Base-by-base conservation (phyloP, 2,888 invertebrate genomes). In the Caenorhabditis afra region DNA sequence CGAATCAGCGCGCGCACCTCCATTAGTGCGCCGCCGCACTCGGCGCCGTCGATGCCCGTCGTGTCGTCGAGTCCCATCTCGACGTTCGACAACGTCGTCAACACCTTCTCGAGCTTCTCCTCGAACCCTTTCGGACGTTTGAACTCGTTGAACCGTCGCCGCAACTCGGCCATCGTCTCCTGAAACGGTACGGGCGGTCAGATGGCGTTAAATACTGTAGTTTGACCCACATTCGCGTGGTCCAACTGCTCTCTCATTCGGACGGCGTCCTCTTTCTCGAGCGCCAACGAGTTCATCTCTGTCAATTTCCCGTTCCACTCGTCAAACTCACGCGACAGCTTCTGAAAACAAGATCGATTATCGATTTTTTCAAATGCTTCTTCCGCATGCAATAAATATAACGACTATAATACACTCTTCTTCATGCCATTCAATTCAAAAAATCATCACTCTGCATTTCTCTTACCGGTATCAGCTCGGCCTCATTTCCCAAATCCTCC, bases 21-120 rank as follows among this genome's bases (percentile, higher is more conserved):
- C 57, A 76, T 65, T 11, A 84, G 71, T 1, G 83, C 86, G 10
- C 78, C 77, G 18, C 77, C 74, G 44, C 83, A 82, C n/a, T 80
- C 82, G 10, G 66, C 12, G 20, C 74, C 81, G 35, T 85, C 81
- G 39, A 85, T 83, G 50, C 85, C 85, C 1, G 86, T 85, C 41
- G 87, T 79, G 44, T 88, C 89, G 58, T 88, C 88, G 10, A 88
- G 74, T 8, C 85, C 78, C 50, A 81, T 83, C 73, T 89, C 88
- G 10, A 86, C 73, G 37, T 85, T 84, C 8, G 81, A 74, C 7
- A 88, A 64, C 3, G 66, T 62, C 4, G 65, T 59, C 18, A 81
- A 22, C 18, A 74, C 47, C 53, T 70, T 74, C 49, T 86, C 84
- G 23, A 87, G 68, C 41, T 81, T 71, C 50, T 85, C 87, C 47